These are phyloP conservation scores for Deladenus siricidicola DNA, from an alignment of 2,888 invertebrate genomes.

Conservation along the genomic window DNA sequence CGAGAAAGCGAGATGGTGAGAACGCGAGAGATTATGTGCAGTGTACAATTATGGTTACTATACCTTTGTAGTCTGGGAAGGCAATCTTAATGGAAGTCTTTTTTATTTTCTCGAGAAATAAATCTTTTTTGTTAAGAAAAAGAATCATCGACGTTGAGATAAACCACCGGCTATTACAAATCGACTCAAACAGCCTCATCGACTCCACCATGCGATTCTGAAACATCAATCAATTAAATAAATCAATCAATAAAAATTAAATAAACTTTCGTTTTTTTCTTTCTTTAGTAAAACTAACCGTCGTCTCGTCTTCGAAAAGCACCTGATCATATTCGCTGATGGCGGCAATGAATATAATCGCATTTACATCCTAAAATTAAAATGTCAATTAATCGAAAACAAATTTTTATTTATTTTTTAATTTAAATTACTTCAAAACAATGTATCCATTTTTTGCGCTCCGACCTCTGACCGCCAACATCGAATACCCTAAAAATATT, in stretches of 20 bases:
- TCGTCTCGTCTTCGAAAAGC: conserved; percentile 51
- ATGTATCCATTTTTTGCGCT: conserved; percentile 44
- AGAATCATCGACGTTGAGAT: conserved; percentile 17
- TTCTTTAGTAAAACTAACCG: conserved; percentile 11
- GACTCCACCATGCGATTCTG: conserved; percentile 16
- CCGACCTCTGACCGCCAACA: conserved; percentile 52
- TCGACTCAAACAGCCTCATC: conserved; percentile 12
- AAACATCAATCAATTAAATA: conserved; percentile 7
- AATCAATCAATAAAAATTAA: conserved; percentile 52
- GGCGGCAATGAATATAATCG: conserved; percentile 46
- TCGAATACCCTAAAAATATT: conserved; percentile 49
- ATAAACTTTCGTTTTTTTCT: too few species aligned
- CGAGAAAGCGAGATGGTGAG: too few species aligned
- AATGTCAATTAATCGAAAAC: not conserved
- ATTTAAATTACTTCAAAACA: conserved; percentile 36
- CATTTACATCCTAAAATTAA: conserved; percentile 48
- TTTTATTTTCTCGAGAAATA: conserved; percentile 16
- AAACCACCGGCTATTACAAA: conserved; percentile 15
- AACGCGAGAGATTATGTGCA: not conserved
- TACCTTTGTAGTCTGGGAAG: conserved; percentile 53
- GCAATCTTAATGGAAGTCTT: conserved; percentile 22
- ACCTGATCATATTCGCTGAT: conserved; percentile 52
- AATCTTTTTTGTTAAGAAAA: conserved; percentile 19
- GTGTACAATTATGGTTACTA: too few species aligned
- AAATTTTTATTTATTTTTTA: not conserved